Conservation (phyloP, 2,797 vertebrate genomes). For the Sardinella longiceps region DNA sequence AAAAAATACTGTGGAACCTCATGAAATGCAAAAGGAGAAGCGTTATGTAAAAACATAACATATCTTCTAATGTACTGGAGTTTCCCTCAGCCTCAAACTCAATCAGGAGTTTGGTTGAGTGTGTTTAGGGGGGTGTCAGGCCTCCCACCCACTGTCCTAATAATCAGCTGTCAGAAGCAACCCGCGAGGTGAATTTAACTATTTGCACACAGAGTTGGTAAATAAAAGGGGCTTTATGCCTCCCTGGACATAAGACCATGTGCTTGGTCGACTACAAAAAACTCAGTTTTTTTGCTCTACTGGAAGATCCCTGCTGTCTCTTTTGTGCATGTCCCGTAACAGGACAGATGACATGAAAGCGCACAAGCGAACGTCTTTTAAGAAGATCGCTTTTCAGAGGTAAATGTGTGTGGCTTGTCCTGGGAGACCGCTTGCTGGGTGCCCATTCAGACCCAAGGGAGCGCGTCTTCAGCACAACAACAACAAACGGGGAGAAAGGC, state of each 20-base stretch:
- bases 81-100: constrained; percentile 59
- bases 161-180: constrained; percentile 85
- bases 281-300: constrained; percentile 75
- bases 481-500: constrained; percentile 82
- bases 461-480: constrained; percentile 83
- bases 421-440: constrained; percentile 83
- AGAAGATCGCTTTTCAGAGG: constrained; percentile 88
- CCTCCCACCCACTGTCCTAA: constrained; percentile 75
- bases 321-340: constrained; percentile 72
- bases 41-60: neutral
- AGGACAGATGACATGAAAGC: constrained; percentile 80
- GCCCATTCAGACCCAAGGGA: constrained; percentile 73
- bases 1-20: neutral
- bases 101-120: constrained; percentile 45
- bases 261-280: constrained; percentile 84
- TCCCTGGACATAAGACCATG: constrained; percentile 53
- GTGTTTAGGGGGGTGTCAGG: constrained; percentile 62
- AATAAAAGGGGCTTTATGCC: constrained; percentile 51
- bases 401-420: constrained; percentile 79
- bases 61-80: constrained; percentile 36
- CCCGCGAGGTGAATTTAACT: constrained; percentile 81
- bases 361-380: constrained; percentile 80
- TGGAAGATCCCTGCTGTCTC: constrained; percentile 74
- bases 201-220: constrained; percentile 77
- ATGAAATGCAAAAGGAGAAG: neutral